Base-by-base conservation (phyloP, 1,140 invertebrate genomes). In the Orchesella cincta region DNA sequence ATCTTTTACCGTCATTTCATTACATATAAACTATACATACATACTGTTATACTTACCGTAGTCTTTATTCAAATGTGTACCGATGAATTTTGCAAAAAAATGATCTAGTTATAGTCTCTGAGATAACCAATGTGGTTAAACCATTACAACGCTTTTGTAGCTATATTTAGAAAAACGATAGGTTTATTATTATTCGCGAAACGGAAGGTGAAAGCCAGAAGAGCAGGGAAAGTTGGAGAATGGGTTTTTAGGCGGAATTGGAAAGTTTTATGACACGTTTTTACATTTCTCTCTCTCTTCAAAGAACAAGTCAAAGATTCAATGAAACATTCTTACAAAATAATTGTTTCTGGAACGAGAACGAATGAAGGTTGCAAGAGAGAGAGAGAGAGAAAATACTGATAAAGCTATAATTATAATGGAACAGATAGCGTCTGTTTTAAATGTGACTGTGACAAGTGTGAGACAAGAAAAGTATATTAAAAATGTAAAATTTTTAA, bases 271-370 rank as follows among this genome's bases (percentile, higher is more conserved):
- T n/a, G 62, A 67, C 62, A 67, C 5, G 62, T 57, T 57, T n/a
- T n/a, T n/a, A n/a, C 52, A 67, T 33, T 67, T 14, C 33, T 67
- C 62, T 67, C 62, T 67, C 62, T 67, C 33, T 67, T 23, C 29
- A 29, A 67, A 46, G 39, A 18, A n/a, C n/a, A 67, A 67, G 62
- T 67, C 62, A 67, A 29, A 29, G 33, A 29, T 12, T 20, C 39
- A 20, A 46, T 46, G 20, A 12, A 46, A 46, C 8, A 12, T n/a
- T n/a, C n/a, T n/a, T n/a, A 8, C 39, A 46, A 46, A 46, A 46
- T 46, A 46, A n/a, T n/a, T n/a, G n/a, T n/a, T n/a, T n/a, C n/a
- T n/a, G n/a, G n/a, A n/a, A n/a, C n/a, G n/a, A n/a, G n/a, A n/a
- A n/a, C n/a, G n/a, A n/a, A n/a, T n/a, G n/a, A n/a, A n/a, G n/a